Percentiles rank a stretch among this genome's conserved stretches.
phyloP scores from a whole-genome alignment of 2,888 invertebrate species.

The Plagodis pulveraria region DNA sequence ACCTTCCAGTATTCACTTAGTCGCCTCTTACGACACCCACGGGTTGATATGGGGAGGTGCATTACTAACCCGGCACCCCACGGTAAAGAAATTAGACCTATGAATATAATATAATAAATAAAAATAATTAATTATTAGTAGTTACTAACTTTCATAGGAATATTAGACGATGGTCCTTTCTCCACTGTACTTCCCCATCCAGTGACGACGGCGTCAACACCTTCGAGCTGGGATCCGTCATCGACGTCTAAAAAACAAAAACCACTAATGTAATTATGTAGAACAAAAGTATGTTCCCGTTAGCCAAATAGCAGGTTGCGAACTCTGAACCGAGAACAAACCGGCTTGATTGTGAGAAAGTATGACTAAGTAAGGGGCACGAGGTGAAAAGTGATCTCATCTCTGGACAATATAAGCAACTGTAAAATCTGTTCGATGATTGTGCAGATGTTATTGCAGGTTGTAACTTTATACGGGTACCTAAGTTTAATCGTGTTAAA shows the following conservation, averaged over 20 bases:
- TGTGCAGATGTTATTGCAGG: neutral
- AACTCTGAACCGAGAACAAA: conserved; percentile 21
- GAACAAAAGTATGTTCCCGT: conserved; percentile 17
- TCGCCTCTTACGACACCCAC: too few relatives aligned
- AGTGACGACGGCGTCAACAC: conserved; percentile 87
- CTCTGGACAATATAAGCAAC: conserved; percentile 8
- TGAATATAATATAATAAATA: too few relatives aligned
- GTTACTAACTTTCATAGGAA: conserved; percentile 87
- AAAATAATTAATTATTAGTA: too few relatives aligned
- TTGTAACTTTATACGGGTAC: neutral
- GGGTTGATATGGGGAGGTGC: too few relatives aligned
- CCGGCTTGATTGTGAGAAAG: conserved; percentile 5
- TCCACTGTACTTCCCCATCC: conserved; percentile 91
- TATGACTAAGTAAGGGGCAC: conserved; percentile 10
- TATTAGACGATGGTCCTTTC: conserved; percentile 86
- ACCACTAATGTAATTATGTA: conserved; percentile 1
- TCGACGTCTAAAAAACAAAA: conserved; percentile 51
- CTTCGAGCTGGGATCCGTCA: conserved; percentile 66
- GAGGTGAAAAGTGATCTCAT: conserved; percentile 27
- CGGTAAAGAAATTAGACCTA: too few relatives aligned
- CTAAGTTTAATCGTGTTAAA: too few relatives aligned
- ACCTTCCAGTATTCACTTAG: too few relatives aligned
- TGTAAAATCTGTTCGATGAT: conserved; percentile 5
- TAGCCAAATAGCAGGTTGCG: conserved; percentile 10
- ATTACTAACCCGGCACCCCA: too few relatives aligned